phyloP scores from a whole-genome alignment of 2,888 invertebrate species.

The Ophion slaviceki region DNA sequence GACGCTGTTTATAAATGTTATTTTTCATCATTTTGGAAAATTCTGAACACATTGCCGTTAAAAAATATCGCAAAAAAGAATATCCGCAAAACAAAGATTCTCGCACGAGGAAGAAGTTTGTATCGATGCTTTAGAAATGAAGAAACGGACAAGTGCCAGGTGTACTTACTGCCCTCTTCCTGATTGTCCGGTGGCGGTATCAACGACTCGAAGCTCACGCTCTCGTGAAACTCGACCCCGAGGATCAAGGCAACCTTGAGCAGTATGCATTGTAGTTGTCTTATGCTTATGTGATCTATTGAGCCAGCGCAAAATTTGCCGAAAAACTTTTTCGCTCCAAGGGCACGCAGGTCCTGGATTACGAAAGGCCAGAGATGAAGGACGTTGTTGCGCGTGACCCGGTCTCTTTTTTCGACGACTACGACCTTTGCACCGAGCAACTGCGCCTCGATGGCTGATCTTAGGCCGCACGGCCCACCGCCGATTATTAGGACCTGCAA shows the following conservation, averaged over 20 bases:
- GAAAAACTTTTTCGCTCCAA: slow-evolving; percentile 99
- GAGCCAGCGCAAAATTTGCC: slow-evolving; percentile 99
- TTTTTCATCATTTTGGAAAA: no score
- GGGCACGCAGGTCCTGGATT: slow-evolving; percentile 95
- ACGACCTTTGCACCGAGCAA: slow-evolving; percentile 97
- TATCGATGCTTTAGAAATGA: background rate
- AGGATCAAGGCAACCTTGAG: slow-evolving; percentile 97
- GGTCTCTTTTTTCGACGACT: slow-evolving; percentile 97
- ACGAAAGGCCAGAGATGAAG: slow-evolving; percentile 99
- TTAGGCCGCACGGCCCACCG: slow-evolving; percentile 97
- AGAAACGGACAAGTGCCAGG: background rate
- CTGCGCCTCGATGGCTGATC: slow-evolving; percentile 98
- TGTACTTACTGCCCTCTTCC: slow-evolving; percentile 85
- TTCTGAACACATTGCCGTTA: no score
- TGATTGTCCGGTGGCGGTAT: slow-evolving; percentile 89
- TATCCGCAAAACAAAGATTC: no score
- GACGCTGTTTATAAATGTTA: no score
- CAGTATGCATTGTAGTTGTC: slow-evolving; percentile 97
- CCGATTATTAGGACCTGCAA: slow-evolving; percentile 93
- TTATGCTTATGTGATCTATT: slow-evolving; percentile 99
- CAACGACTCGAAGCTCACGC: slow-evolving; percentile 94
- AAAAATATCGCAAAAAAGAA: no score
- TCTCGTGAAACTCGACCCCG: slow-evolving; percentile 98
- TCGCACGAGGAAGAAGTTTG: no score
- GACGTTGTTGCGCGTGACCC: slow-evolving; percentile 98